These are phyloP conservation scores for Malacosoma neustria DNA, from an alignment of 2,888 invertebrate species.

Conservation along the genomic window DNA sequence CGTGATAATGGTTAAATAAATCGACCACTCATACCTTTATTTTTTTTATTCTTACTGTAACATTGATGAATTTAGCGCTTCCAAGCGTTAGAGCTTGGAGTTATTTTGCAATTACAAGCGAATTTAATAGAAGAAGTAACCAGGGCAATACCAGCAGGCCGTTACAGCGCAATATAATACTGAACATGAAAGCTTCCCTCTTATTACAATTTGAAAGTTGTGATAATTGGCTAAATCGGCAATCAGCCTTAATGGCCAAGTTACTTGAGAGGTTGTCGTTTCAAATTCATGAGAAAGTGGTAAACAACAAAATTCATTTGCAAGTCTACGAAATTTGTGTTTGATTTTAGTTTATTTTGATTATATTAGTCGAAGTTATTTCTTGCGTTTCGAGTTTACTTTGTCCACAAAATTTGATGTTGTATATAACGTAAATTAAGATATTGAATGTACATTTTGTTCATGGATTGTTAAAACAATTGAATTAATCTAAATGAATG, in stretches of 20 bases:
- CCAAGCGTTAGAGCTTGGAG: too few relatives aligned
- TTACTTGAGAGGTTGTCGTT: constrained; percentile 21
- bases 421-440: background rate
- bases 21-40: too few relatives aligned
- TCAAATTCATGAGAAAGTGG: constrained; percentile 6
- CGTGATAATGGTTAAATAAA: too few relatives aligned
- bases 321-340: background rate
- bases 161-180: too few relatives aligned
- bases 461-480: too few relatives aligned
- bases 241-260: constrained; percentile 32
- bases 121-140: too few relatives aligned
- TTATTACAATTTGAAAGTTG: constrained; percentile 25
- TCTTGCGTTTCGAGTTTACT: background rate
- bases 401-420: background rate
- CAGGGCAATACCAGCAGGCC: too few relatives aligned
- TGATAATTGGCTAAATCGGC: constrained; percentile 30
- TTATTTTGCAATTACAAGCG: too few relatives aligned
- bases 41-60: too few relatives aligned
- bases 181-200: constrained; percentile 21
- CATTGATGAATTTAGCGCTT: too few relatives aligned
- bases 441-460: too few relatives aligned
- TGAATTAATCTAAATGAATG: too few relatives aligned
- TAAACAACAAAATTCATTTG: background rate
- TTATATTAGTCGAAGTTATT: background rate
- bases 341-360: background rate